Conservation (phyloP, 2,113 vertebrate genomes). For the Serinus canaria region DNA sequence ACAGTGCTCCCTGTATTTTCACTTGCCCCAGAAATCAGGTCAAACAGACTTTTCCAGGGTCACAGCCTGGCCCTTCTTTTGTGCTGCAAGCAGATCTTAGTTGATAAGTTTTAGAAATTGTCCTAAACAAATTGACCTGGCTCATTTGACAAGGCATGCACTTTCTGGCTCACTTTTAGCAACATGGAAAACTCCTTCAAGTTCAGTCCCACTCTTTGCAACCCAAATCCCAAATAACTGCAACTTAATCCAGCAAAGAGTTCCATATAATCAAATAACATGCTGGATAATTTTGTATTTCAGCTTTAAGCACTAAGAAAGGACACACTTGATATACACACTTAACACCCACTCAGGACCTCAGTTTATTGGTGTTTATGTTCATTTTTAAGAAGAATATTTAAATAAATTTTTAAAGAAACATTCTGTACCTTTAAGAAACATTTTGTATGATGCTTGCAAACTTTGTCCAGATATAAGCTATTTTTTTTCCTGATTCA, state of each 20-base stretch:
- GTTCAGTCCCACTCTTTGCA: not conserved
- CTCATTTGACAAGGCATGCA: not conserved
- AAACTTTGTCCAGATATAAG: constrained; percentile 80
- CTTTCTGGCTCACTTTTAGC: not conserved
- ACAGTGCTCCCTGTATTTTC: not conserved
- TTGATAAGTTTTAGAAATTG: not conserved
- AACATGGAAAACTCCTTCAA: not conserved
- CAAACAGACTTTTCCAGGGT: not conserved
- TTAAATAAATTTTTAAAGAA: not conserved
- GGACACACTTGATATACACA: not conserved
- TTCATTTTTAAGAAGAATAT: not conserved
- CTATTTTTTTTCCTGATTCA: constrained; percentile 81
- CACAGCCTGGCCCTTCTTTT: not conserved
- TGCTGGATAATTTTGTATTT: not conserved
- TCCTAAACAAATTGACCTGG: not conserved
- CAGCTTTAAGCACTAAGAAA: not conserved
- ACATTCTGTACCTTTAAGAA: constrained; percentile 50
- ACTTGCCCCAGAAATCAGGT: not conserved
- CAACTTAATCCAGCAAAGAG: not conserved
- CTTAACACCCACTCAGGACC: not conserved
- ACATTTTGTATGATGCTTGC: constrained; percentile 63
- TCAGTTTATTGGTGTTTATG: not conserved
- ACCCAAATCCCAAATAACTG: not conserved
- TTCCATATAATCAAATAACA: not conserved
- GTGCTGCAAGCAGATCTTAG: not conserved